Conservation (phyloP, 2,797 vertebrate genomes). For the Intellagama lesueurii region DNA sequence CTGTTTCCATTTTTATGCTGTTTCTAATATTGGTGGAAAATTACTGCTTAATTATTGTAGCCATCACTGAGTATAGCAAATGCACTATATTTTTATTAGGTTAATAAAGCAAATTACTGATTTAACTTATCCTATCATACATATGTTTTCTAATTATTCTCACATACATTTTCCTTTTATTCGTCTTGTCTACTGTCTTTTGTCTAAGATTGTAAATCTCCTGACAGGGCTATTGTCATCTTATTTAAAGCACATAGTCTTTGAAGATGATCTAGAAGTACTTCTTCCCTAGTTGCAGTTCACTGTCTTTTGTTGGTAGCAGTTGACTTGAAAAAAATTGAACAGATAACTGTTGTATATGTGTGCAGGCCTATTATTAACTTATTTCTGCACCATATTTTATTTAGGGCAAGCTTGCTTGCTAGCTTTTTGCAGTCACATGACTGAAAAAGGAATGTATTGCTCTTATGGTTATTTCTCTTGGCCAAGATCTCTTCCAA, state of each 20-base stretch:
- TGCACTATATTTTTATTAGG: neutral
- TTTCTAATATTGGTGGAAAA: neutral
- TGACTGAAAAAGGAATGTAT: slow-evolving; percentile 68
- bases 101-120: too few species aligned
- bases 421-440: slow-evolving; percentile 56
- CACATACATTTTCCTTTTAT: neutral
- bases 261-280: neutral
- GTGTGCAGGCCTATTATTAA: neutral
- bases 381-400: slow-evolving; percentile 20
- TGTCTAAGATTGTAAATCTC: neutral
- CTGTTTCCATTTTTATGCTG: neutral
- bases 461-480: slow-evolving; percentile 76
- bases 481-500: slow-evolving; percentile 73
- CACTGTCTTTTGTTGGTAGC: neutral
- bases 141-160: slow-evolving; percentile 14
- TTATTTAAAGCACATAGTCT: neutral
- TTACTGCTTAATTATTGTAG: neutral
- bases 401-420: slow-evolving; percentile 23
- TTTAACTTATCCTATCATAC: neutral
- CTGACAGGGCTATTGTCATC: neutral
- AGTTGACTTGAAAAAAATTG: fast-evolving
- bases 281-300: neutral
- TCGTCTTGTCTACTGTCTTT: neutral
- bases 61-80: neutral
- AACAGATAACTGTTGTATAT: neutral